Evolutionary conservation across 1,140 invertebrate species (phyloP), one percentile per base, ranked within the genome.

Genomic region (Heliconius nattereri): DNA sequence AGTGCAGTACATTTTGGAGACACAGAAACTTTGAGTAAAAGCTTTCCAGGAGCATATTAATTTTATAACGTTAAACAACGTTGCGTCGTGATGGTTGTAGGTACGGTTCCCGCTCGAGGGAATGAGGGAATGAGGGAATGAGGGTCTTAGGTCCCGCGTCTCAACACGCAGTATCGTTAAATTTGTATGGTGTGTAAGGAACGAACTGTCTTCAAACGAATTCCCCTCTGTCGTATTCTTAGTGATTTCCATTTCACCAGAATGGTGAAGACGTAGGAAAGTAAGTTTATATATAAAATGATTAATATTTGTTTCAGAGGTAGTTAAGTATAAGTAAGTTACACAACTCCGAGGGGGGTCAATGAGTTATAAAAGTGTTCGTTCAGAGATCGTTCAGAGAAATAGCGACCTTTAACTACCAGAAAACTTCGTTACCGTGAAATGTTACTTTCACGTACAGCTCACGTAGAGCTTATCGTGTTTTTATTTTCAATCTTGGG

Each of bases 391-490:
- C 23, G 60, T n/a, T n/a, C n/a, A n/a, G n/a, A n/a, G 60, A 29
- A 66, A 66, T 16, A 66, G 60, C 57, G 54, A 57, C n/a, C 23
- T 66, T 66, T 66, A 66, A 66, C 60, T 66, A 66, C 60, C n/a
- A 26, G 60, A 26, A 66, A 66, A 66, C 60, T 66, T 66, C 23
- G 60, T 29, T 26, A 66, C 23, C n/a, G 26, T 66, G 60, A 29
- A 66, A 66, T 26, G 60, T 66, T 66, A 26, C 60, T 26, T 66
- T 29, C 60, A 66, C 60, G 23, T 66, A 29, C 2, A 66, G 23
- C 60, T 29, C 60, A 16, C 60, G 60, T 66, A 66, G 8, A 66
- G 60, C 60, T 66, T 26, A 26, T n/a, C 23, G 60, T 29, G 23
- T 66, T 66, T 60, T 66, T 66, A 66, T 66, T 26, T 66, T 3